Base-by-base conservation (phyloP, 2,113 vertebrate genomes). In the Amazona guildingii region DNA sequence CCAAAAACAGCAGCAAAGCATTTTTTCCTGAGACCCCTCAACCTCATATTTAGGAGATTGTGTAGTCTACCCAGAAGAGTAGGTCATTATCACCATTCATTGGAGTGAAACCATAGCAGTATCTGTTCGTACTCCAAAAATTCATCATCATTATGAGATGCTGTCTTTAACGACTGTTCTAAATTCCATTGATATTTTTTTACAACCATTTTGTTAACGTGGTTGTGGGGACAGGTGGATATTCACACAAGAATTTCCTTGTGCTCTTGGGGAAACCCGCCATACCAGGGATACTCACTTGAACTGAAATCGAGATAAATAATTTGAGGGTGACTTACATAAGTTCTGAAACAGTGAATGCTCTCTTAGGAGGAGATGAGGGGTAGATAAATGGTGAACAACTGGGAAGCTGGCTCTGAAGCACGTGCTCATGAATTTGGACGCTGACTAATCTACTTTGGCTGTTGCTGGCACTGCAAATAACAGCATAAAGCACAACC, bases 331-430 rank as follows among this genome's bases (percentile, higher is more conserved):
- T 92, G 52, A 59, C 55, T 88, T 59, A 57, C 43, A 63, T 37
- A 43, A 76, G 83, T 74, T 94, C 95, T 62, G 92, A 90, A 95
- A 96, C 62, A 82, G 87, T 95, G 95, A 94, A 95, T 1, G 6
- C 73, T 76, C 79, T 91, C 82, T 86, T 88, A 78, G 66, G 90
- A 95, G 85, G 67, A 88, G 94, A 88, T 90, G 84, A 95, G 86
- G 93, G 85, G 76, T 94, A 94, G 94, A 96, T 95, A 96, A 96
- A 93, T 92, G 91, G 92, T 70, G 92, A 95, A 94, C 96, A 96
- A 96, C 92, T 95, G 93, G 94, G 92, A 77, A 86, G 91, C 93
- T 94, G 96, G 69, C 94, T 96, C 88, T 91, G 88, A 76, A 93
- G 90, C 83, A 81, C 54, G 28, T 88, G 79, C 86, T 95, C 20